Base-by-base conservation (phyloP, 2,888 invertebrate species). In the Prenolepis imparis region DNA sequence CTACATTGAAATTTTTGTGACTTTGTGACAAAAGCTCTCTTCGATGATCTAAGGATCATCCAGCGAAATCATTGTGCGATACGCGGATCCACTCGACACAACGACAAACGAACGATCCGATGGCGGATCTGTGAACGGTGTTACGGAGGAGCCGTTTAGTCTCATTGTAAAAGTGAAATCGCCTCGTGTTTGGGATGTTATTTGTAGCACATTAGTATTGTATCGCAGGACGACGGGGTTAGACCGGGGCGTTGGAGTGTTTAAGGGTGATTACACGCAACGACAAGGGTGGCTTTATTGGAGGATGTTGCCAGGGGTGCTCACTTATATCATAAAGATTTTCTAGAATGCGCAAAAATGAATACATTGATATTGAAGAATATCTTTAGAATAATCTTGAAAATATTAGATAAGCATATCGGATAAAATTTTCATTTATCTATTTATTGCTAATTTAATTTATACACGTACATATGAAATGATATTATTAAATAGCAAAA, bases 141-240 rank as follows among this genome's bases (percentile, higher is more conserved):
- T 84, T 70, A 77, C 82, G 72, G 72, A 44, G 83, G 70, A 87
- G 78, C 86, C 86, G 89, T 86, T 89, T 88, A 88, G 86, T 82
- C 81, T 89, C 90, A 93, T 94, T 93, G 93, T 94, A 92, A 92
- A 92, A 92, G 93, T 93, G 93, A 94, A 94, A 93, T 93, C 93
- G 93, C 90, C 89, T 92, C 92, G 92, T 92, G 92, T 94, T 93
- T 92, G 93, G 92, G 91, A 93, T 93, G 93, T 94, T 94, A 94
- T 94, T 94, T 93, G 94, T 94, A 93, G 92, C 93, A 93, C 94
- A 94, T 94, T 94, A 94, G 94, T 93, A 94, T 94, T 94, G 94
- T 94, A 92, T 92, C 91, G 92, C 89, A 88, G 90, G 86, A 87
- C 85, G 89, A 84, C 89, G 90, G 90, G 91, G 92, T 90, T 89